phyloP scores from a whole-genome alignment of 1,140 invertebrate genomes.

The Drosophila punjabiensis region DNA sequence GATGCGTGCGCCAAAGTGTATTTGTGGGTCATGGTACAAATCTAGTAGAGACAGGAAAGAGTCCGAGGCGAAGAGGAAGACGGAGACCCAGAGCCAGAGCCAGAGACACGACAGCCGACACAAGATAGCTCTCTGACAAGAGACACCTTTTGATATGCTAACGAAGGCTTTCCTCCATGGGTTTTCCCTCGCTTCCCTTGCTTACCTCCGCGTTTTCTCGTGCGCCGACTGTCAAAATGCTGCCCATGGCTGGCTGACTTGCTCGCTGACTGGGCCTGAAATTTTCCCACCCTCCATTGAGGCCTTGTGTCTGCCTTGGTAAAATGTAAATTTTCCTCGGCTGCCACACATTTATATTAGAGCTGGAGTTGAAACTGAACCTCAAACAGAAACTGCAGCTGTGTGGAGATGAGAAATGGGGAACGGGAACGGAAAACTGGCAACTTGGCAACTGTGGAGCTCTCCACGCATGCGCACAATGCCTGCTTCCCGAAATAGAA shows the following conservation, averaged over 20 bases:
- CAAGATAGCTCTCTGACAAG: conserved; percentile 68
- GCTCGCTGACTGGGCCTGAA: conserved; percentile 41
- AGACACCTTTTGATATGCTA: conserved; percentile 83
- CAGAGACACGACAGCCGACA: conserved; percentile 64
- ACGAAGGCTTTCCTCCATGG: conserved; percentile 53
- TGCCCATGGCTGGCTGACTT: conserved; percentile 54
- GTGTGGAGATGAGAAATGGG: conserved; percentile 35
- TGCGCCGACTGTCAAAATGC: conserved; percentile 73
- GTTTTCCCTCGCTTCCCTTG: neutral
- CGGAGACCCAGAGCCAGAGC: conserved; percentile 4
- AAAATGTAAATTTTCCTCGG: conserved; percentile 72
- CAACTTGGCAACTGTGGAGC: conserved; percentile 11
- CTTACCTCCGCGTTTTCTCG: conserved; percentile 13
- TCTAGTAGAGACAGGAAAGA: conserved; percentile 37
- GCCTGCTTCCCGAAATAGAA: conserved; percentile 27
- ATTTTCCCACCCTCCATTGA: conserved; percentile 81
- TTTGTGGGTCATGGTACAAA: conserved; percentile 82
- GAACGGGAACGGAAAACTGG: conserved; percentile 33
- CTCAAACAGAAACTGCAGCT: conserved; percentile 1
- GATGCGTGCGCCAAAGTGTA: conserved; percentile 77
- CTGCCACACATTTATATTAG: conserved; percentile 79
- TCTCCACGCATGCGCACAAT: conserved; percentile 59
- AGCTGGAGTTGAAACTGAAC: conserved; percentile 25
- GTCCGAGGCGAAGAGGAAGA: conserved; percentile 1
- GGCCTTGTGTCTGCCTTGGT: conserved; percentile 56